These are phyloP conservation scores for Diplolepis rosae DNA, from an alignment of 2,888 invertebrate genomes.

Conservation along the genomic window DNA sequence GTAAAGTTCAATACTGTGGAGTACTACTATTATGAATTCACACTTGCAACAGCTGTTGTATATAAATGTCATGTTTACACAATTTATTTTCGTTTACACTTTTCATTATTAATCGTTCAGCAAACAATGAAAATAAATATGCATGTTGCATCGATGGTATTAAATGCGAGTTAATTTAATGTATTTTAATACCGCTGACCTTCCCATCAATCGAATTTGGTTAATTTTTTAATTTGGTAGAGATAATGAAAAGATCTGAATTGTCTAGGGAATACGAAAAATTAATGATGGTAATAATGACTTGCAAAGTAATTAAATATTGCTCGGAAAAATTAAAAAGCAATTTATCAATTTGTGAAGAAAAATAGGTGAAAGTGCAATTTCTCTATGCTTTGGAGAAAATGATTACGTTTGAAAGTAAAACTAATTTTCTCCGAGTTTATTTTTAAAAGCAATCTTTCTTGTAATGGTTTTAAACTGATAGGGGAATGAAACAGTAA, in stretches of 20 bases:
- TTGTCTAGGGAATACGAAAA: no score
- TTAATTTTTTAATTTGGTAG: not conserved
- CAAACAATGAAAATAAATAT: conserved; percentile 27
- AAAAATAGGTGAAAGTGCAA: no score
- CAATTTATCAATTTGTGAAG: no score
- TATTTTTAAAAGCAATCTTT: conserved; percentile 9
- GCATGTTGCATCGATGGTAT: conserved; percentile 20
- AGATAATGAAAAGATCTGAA: not conserved
- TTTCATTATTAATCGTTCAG: conserved; percentile 11
- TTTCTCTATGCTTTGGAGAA: no score
- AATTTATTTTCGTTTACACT: conserved; percentile 25
- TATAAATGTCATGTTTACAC: conserved; percentile 26
- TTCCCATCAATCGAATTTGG: not conserved
- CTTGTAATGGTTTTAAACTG: not conserved
- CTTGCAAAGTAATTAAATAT: no score
- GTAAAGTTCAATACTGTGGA: conserved; percentile 15
- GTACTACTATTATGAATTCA: conserved; percentile 20
- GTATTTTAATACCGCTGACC: not conserved
- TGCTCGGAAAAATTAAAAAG: no score
- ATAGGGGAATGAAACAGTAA: not conserved
- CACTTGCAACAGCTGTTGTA: conserved; percentile 30
- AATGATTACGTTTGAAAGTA: no score
- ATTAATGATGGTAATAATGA: no score
- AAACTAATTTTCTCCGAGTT: conserved; percentile 7
- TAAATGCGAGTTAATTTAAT: conserved; percentile 12